A percentile compares a stretch with the other conserved stretches of the same genome.
phyloP scores from a whole-genome alignment of 2,113 vertebrate genomes.

The Eurypyga helias region DNA sequence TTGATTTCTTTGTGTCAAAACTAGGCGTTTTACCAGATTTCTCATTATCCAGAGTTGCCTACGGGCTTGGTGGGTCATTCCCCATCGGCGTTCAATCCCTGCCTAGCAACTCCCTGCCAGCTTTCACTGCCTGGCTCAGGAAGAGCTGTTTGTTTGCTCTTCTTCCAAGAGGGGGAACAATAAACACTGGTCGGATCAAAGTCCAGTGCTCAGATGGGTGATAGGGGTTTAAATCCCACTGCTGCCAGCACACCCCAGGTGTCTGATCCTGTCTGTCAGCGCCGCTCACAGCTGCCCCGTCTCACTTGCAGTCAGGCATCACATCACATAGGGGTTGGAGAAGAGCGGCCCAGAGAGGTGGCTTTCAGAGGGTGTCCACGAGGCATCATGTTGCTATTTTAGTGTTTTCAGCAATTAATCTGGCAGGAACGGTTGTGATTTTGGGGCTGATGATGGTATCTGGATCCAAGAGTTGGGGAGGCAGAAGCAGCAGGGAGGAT shows the following conservation, averaged over 20 bases:
- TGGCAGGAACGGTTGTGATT: neutral
- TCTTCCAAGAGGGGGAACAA: neutral
- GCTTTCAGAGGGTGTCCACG: neutral
- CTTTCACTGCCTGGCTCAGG: neutral
- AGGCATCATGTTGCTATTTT: neutral
- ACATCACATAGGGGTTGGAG: neutral
- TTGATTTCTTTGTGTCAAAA: neutral
- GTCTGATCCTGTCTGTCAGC: neutral
- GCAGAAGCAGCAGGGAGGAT: neutral
- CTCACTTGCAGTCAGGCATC: neutral
- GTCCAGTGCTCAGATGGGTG: neutral
- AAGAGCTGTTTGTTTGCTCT: slow-evolving; percentile 38
- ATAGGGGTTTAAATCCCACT: neutral
- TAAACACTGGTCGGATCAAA: neutral
- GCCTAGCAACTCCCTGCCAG: neutral
- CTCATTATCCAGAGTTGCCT: neutral
- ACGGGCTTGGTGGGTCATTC: neutral
- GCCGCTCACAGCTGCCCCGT: neutral
- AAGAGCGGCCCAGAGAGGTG: neutral
- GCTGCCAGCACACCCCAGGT: neutral
- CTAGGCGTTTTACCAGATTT: neutral
- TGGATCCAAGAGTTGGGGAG: neutral
- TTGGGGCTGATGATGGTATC: neutral
- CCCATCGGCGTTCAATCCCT: neutral
- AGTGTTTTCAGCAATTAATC: neutral